A percentile compares a stretch with the other conserved stretches of the same genome.
These are phyloP conservation scores for Alethe diademata DNA, from an alignment of 2,113 vertebrate genomes.

Conservation along the genomic window DNA sequence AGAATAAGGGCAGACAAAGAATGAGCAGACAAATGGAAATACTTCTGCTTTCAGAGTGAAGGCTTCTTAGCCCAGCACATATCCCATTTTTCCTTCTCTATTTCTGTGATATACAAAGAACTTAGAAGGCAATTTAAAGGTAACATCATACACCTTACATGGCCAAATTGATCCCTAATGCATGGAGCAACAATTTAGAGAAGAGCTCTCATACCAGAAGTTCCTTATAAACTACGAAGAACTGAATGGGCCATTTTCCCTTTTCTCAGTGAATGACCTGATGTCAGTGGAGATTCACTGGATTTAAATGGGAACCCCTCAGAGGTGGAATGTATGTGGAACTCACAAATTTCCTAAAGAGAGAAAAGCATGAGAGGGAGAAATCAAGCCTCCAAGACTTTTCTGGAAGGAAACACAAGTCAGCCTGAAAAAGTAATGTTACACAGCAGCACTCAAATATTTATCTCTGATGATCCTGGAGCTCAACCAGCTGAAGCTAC, in stretches of 20 bases:
- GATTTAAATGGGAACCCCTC: background rate
- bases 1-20: background rate
- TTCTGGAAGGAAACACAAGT: background rate
- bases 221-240: background rate
- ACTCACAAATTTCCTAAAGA: background rate
- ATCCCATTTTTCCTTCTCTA: background rate
- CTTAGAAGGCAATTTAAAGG: background rate
- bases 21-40: background rate
- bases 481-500: constrained; percentile 17
- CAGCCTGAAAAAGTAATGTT: background rate
- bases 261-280: background rate
- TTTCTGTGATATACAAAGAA: background rate
- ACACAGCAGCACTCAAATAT: background rate
- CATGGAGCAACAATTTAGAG: background rate
- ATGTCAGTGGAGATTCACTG: background rate
- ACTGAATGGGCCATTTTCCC: background rate
- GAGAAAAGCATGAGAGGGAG: background rate
- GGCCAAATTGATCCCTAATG: background rate
- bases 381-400: background rate
- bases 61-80: background rate
- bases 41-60: background rate
- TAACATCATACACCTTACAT: background rate
- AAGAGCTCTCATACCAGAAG: background rate
- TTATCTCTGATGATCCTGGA: background rate
- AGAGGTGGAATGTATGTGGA: background rate